phyloP scores from a whole-genome alignment of 1,140 invertebrate species.

The Notospermus geniculatus region DNA sequence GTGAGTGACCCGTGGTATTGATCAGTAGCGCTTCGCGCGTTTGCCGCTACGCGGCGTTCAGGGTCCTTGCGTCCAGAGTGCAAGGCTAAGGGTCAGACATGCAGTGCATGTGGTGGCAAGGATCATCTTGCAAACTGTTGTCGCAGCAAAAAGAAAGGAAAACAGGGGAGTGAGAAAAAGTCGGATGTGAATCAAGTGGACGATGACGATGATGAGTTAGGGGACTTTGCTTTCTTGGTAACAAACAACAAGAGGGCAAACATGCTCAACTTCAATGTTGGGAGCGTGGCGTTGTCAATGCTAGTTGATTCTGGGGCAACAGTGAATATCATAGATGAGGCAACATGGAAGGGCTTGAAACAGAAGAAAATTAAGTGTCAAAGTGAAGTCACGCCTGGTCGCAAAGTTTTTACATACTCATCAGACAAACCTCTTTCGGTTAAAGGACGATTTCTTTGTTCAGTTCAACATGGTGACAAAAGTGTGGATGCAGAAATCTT shows the following conservation, averaged over 20 bases:
- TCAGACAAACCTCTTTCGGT: conserved; percentile 14
- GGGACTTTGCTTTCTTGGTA: not conserved
- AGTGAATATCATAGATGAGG: conserved; percentile 17
- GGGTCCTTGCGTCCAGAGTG: too few species aligned
- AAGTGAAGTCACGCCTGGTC: too few species aligned
- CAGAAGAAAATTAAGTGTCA: conserved; percentile 6
- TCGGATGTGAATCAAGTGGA: not conserved
- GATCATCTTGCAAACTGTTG: not conserved
- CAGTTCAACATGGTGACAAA: conserved; percentile 1
- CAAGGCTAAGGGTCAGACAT: not conserved
- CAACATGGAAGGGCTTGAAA: conserved; percentile 17
- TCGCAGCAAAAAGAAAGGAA: not conserved
- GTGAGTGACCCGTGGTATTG: too few species aligned
- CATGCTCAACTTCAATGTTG: conserved; percentile 14
- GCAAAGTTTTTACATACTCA: conserved; percentile 17
- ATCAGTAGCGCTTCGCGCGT: too few species aligned
- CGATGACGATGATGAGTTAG: not conserved
- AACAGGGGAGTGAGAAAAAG: not conserved
- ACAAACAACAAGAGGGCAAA: not conserved
- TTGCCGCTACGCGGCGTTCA: too few species aligned
- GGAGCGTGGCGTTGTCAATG: conserved; percentile 9
- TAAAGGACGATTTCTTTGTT: conserved; percentile 14
- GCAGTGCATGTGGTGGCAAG: not conserved
- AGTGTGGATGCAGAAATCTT: conserved; percentile 11
- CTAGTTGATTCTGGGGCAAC: conserved; percentile 22